Evolutionary conservation across 2,888 invertebrate genomes (phyloP).

Genomic region (Argyresthia albistria): DNA sequence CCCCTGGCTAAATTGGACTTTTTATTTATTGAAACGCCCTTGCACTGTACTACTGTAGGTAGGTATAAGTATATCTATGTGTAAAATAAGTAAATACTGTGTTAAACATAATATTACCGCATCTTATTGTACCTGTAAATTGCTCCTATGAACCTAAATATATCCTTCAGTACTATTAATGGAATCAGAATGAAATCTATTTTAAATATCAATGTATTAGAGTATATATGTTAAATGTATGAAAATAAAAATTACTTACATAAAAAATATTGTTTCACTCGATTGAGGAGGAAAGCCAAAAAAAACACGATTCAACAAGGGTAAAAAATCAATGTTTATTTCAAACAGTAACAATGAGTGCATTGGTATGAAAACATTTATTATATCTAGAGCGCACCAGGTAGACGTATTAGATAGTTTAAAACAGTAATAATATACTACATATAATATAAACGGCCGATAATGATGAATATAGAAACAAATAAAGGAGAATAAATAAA

Average conservation of each 20-base stretch:
- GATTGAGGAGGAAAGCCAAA: background rate
- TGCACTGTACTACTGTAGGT: background rate
- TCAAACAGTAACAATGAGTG: conserved; percentile 25
- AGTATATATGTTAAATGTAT: conserved; percentile 60
- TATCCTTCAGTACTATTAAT: conserved; percentile 40
- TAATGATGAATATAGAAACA: background rate
- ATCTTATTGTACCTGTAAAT: conserved; percentile 7
- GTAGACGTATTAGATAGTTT: conserved; percentile 18
- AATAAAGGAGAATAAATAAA: background rate
- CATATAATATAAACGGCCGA: background rate
- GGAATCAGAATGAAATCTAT: conserved; percentile 55
- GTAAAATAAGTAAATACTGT: too few relatives aligned
- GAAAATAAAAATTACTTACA: conserved; percentile 34
- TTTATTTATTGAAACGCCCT: conserved; percentile 1
- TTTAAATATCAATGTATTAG: conserved; percentile 68
- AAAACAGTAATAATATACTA: background rate
- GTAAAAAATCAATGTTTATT: background rate
- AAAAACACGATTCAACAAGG: background rate
- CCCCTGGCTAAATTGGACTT: conserved; percentile 2
- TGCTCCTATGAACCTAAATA: background rate
- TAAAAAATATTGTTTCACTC: background rate
- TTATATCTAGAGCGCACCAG: conserved; percentile 39
- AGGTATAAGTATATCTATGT: conserved; percentile 1
- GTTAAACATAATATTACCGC: too few relatives aligned
- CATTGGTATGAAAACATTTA: conserved; percentile 18